Conservation (phyloP, 64 coral and sea anemone genomes). For the Trachythela sp. region DNA sequence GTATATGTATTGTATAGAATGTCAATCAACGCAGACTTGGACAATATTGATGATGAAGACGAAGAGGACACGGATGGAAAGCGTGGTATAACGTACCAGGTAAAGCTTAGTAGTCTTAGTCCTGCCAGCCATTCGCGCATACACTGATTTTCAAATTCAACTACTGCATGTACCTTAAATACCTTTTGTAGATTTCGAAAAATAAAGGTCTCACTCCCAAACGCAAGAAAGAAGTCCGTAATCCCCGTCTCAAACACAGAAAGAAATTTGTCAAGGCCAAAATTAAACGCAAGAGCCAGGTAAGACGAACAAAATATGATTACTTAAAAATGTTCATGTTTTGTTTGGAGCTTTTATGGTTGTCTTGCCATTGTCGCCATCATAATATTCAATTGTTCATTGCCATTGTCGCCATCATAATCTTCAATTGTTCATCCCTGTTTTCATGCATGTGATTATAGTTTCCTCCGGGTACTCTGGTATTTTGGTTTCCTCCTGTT, state of each 20-base stretch:
- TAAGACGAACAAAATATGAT: constrained; percentile 34
- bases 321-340: no score
- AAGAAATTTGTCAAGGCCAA: constrained; percentile 87
- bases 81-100: constrained; percentile 84
- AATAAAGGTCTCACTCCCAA: constrained; percentile 84
- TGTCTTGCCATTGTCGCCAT: no score
- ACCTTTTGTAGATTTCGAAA: constrained; percentile 76
- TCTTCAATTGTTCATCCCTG: no score
- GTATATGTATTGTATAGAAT: no score
- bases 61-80: constrained; percentile 57
- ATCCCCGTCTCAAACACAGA: constrained; percentile 91
- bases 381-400: no score
- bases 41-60: background rate
- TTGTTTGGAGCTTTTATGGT: no score
- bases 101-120: constrained; percentile 33
- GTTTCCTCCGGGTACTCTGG: no score
- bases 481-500: no score
- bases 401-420: no score
- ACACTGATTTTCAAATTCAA: background rate
- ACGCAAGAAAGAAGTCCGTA: constrained; percentile 76
- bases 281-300: constrained; percentile 95
- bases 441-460: no score
- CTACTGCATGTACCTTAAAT: background rate
- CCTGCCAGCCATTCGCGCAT: no score
- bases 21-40: background rate